Evolutionary conservation across 2,113 vertebrate species (phyloP), one percentile per base, ranked within the genome.

Genomic region (Panthera tigris): DNA sequence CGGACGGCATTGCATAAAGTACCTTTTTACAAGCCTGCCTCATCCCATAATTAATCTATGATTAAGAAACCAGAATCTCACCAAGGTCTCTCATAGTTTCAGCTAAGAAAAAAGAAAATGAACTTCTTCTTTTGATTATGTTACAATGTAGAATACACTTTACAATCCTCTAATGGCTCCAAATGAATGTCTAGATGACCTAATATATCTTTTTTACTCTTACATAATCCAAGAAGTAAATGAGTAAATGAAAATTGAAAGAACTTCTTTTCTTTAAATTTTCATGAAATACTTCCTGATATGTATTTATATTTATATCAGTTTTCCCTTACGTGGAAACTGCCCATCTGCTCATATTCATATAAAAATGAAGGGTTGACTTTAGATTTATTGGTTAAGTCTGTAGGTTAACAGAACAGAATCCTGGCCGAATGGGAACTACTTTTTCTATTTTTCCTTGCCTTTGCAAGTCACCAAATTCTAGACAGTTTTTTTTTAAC

Each of bases 21-120:
- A 74, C 11, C 23, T 82, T 71, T 63, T 84, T 5, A 71, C 66
- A 88, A 41, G 48, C 16, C 33, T 87, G 6, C 71, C 36, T 69
- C 36, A 25, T 57, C 15, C 39, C 36, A 71, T 69, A 71, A 81
- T 57, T 41, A 74, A 96, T 61, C 23, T 94, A 1, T 66, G 25
- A 85, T 73, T 79, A 94, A 97, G 80, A 97, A 92, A 87, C 21
- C 16, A 65, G 52, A 92, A 19, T 69, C 15, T 94, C 50, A 68
- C 84, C 31, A 80, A 92, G 41, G 27, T 5, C 27, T 88, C 65
- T 52, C 36, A 7, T 13, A 76, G 21, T 5, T 85, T 88, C 66
- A 91, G 25, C 31, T 80, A 80, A 92, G 50, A 80, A 93, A 93
- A 92, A 96, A 39, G 29, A 89, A 92, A 82, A 96, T 76, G 21